Evolutionary conservation across 2,888 invertebrate genomes (phyloP).

Genomic region (Aspidapion aeneum): DNA sequence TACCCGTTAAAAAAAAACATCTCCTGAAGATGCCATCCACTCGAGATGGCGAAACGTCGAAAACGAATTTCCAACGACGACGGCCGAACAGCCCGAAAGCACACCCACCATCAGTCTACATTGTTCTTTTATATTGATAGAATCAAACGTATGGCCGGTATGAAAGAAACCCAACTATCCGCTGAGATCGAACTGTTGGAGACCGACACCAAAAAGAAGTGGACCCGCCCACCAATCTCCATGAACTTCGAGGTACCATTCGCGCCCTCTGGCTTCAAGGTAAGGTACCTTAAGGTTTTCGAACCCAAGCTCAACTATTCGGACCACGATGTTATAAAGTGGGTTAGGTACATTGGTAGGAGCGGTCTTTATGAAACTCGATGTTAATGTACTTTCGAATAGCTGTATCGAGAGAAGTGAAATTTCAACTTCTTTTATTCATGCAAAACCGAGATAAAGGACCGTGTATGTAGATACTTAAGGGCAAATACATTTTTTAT

Average conservation of each 20-base stretch:
- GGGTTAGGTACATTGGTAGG: slow-evolving; percentile 99
- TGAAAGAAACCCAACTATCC: slow-evolving; percentile 99
- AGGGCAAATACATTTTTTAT: no score
- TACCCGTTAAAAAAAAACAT: no score
- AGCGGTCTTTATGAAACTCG: slow-evolving; percentile 99
- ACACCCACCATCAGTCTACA: no score
- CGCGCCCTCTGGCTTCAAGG: slow-evolving; percentile 99
- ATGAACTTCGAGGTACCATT: slow-evolving; percentile 99
- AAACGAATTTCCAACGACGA: no score
- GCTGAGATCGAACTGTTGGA: slow-evolving; percentile 98
- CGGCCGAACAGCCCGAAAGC: no score
- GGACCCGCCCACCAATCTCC: slow-evolving; percentile 99
- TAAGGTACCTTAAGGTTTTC: slow-evolving; percentile 98
- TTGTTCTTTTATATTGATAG: no score
- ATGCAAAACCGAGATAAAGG: no score
- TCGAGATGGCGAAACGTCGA: no score
- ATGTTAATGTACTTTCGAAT: slow-evolving; percentile 69
- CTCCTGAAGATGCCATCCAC: no score
- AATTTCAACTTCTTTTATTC: no score
- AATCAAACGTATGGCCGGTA: slow-evolving; percentile 91
- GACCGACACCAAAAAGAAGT: slow-evolving; percentile 99
- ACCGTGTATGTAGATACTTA: no score
- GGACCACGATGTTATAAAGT: slow-evolving; percentile 99
- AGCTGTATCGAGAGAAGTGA: slow-evolving; percentile 8
- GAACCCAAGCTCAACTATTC: slow-evolving; percentile 99